Evolutionary conservation across 2,113 vertebrate species (phyloP).

Genomic region (Chrysemys picta): DNA sequence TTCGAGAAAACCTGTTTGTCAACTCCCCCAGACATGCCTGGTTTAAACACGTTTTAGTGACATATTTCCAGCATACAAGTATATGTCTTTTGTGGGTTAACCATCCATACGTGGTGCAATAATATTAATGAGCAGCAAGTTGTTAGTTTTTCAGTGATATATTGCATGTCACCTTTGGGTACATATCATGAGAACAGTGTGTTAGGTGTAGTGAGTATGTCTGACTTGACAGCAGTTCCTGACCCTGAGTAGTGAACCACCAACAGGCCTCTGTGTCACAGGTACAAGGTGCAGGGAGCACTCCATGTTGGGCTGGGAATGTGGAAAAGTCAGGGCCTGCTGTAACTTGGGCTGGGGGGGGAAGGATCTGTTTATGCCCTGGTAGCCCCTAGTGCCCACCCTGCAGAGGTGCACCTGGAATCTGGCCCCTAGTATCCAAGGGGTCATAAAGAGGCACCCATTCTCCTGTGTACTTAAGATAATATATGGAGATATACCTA

Average conservation of each 20-base stretch:
- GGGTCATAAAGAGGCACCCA: not conserved
- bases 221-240: not conserved
- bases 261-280: not conserved
- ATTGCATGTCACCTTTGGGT: too few relatives aligned
- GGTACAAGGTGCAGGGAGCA: not conserved
- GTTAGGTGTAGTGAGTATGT: not conserved
- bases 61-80: too few relatives aligned
- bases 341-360: not conserved
- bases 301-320: not conserved
- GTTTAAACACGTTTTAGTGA: too few relatives aligned
- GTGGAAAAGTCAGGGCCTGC: not conserved
- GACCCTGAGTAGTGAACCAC: not conserved
- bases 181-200: not conserved
- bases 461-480: fast-evolving
- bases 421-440: not conserved
- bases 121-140: too few relatives aligned
- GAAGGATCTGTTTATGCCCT: not conserved
- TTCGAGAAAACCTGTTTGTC: too few relatives aligned
- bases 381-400: fast-evolving
- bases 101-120: too few relatives aligned
- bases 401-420: not conserved
- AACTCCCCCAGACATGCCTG: too few relatives aligned
- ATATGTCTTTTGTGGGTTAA: too few relatives aligned
- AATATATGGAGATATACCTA: too few relatives aligned
- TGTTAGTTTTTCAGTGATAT: too few relatives aligned